Base-by-base conservation (phyloP, 2,113 vertebrate species). In the Melanerpes aurifrons region DNA sequence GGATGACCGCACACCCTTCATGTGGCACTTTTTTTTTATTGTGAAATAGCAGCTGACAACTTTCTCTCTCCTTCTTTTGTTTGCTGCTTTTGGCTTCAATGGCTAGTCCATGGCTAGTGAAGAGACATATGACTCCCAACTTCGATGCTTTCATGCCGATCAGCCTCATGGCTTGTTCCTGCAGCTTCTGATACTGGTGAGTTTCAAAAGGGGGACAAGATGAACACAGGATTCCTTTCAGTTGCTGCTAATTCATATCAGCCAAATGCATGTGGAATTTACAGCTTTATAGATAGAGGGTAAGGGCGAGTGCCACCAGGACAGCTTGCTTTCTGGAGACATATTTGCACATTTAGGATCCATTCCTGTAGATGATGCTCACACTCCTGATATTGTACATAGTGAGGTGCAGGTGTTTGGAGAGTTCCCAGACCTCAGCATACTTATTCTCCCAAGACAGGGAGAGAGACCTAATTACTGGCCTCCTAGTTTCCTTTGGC, bases 371-470 rank as follows among this genome's bases (percentile, higher is more conserved):
- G 43, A 54, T 82, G 64, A 66, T 9, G 3, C 19, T 82, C 66
- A 28, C 50, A 31, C 6, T 95, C 40, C 63, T 85, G 24, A 28
- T 50, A 45, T 21, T 54, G 17, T 45, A 62, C n/a, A 76, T 26
- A 43, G 48, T 61, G 74, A 91, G 18, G 12, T 82, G 61, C 75
- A 96, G 92, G 32, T 94, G 62, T 93, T 95, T 96, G 95, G 92
- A 96, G n/a, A 45, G 31, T 59, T 82, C 53, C 76, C 93, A 94
- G 54, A 8, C 6, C 61, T 85, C 63, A 50, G 19, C 26, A 31
- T 17, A 58, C 94, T 92, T 92, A 40, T 54, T 70, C 31, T 87
- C 63, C 50, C 82, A 75, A 90, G 82, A 68, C 66, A 86, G 71
- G n/a, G 56, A 84, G 18, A 69, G 17, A 89, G 28, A 73, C 7